These are phyloP conservation scores for Ptychobarbus kaznakovi DNA, from an alignment of 2,797 vertebrate species.

Conservation along the genomic window DNA sequence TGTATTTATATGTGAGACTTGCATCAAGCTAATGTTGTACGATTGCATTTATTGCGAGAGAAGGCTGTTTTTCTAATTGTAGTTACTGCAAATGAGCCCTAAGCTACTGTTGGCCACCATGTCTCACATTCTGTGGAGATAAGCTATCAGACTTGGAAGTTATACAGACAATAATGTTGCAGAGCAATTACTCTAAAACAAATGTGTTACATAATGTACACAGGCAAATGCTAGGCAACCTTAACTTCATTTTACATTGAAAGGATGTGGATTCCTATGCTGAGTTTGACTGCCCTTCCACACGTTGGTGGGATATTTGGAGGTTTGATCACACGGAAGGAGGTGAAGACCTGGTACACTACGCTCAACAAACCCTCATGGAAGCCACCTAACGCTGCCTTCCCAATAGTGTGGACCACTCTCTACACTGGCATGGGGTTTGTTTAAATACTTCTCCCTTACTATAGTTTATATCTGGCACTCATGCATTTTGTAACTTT, in stretches of 20 bases:
- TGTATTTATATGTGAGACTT: neutral
- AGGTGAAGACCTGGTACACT: conserved; percentile 80
- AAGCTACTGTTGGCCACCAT: neutral
- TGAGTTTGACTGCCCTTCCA: conserved; percentile 79
- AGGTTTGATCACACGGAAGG: conserved; percentile 72
- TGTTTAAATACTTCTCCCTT: conserved; percentile 27
- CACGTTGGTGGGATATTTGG: conserved; percentile 78
- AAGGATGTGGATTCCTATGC: conserved; percentile 74
- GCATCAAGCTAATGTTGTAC: neutral
- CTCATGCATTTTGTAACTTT: neutral
- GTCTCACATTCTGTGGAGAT: neutral
- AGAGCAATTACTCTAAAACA: neutral
- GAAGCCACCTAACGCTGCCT: conserved; percentile 80
- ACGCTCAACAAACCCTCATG: conserved; percentile 80
- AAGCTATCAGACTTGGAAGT: neutral
- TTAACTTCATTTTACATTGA: conserved; percentile 1
- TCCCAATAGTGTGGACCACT: conserved; percentile 79
- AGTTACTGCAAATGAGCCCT: neutral
- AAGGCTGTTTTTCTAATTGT: neutral
- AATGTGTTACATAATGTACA: neutral
- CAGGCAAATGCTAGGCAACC: neutral
- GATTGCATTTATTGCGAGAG: neutral
- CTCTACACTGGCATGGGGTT: conserved; percentile 85
- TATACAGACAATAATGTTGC: neutral
- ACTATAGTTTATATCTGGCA: neutral